A percentile compares a stretch with the other conserved stretches of the same genome.
These are phyloP conservation scores for Parnassius mnemosyne DNA, from an alignment of 2,888 invertebrate genomes.

Conservation along the genomic window DNA sequence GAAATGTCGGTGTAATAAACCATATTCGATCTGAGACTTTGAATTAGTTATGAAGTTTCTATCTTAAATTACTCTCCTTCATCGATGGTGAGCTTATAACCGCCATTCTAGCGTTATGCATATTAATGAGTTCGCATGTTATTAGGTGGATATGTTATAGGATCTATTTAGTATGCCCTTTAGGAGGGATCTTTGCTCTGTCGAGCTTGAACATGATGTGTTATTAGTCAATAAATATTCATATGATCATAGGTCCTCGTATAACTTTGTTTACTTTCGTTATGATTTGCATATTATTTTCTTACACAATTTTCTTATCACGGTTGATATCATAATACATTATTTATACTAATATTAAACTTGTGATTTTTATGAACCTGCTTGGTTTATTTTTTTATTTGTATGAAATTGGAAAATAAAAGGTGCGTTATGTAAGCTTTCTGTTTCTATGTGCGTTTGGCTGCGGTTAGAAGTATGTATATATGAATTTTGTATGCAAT, in stretches of 20 bases:
- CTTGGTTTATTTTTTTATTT: too few species aligned
- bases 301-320: not conserved
- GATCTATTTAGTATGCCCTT: constrained; percentile 37
- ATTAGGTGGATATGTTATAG: constrained; percentile 51
- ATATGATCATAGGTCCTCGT: constrained; percentile 30
- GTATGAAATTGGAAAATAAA: too few species aligned
- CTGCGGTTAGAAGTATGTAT: too few species aligned
- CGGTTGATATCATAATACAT: too few species aligned
- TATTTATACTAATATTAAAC: too few species aligned
- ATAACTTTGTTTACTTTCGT: constrained; percentile 16
- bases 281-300: not conserved
- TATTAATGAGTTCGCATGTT: constrained; percentile 67
- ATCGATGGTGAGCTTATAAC: constrained; percentile 60
- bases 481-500: too few species aligned
- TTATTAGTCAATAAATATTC: constrained; percentile 44
- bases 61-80: constrained; percentile 57
- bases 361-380: too few species aligned
- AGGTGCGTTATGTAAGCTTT: too few species aligned
- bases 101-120: constrained; percentile 65
- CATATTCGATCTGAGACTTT: constrained; percentile 58
- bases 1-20: constrained; percentile 54
- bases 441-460: too few species aligned
- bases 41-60: constrained; percentile 71
- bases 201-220: constrained; percentile 38
- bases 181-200: constrained; percentile 42